Evolutionary conservation across 2,888 invertebrate genomes (phyloP).

Genomic region (Aphidoletes aphidimyza): DNA sequence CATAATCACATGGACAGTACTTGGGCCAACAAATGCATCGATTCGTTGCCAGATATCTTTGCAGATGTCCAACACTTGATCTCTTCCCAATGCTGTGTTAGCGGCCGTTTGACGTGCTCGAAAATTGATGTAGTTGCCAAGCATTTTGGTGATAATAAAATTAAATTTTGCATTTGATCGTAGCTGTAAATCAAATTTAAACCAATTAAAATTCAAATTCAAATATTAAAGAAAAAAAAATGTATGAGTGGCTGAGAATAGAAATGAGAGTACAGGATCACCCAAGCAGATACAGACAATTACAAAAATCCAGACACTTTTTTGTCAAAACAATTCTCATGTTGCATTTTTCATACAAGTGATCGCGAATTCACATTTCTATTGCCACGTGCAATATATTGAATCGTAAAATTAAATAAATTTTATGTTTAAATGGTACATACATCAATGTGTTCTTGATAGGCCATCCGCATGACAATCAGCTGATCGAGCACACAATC

Average conservation of each 20-base stretch:
- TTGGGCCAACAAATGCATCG: not conserved
- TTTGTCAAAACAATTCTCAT: too few species aligned
- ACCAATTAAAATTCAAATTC: too few species aligned
- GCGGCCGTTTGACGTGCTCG: not conserved
- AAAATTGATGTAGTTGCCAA: not conserved
- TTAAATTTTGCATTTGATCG: not conserved
- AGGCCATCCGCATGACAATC: not conserved
- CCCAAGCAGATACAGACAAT: not conserved
- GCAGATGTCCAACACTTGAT: not conserved
- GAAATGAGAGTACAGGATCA: not conserved
- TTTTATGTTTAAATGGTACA: not conserved
- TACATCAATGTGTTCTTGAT: not conserved
- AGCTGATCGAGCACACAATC: not conserved
- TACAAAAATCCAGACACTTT: too few species aligned
- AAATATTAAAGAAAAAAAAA: not conserved
- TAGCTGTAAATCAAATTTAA: not conserved
- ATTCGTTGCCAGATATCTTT: constrained; percentile 33
- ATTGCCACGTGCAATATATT: not conserved
- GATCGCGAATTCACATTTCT: too few species aligned
- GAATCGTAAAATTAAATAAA: not conserved
- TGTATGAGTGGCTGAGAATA: not conserved
- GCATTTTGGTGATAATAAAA: not conserved
- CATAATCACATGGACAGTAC: not conserved
- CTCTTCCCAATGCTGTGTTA: not conserved
- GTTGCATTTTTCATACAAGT: too few species aligned